Conservation (phyloP, 2,113 vertebrate genomes). For the Callithrix jacchus region DNA sequence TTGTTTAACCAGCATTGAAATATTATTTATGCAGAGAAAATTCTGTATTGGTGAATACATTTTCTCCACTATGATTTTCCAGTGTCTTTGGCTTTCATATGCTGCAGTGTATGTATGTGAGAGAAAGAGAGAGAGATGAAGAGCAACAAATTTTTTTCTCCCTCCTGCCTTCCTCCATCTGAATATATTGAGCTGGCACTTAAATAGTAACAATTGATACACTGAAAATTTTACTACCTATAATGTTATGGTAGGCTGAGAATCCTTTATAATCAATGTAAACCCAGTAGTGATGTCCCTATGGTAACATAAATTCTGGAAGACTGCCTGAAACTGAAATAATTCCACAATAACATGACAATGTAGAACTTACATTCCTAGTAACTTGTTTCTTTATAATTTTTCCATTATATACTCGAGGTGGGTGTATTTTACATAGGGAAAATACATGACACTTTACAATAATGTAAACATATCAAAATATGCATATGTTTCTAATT, state of each 20-base stretch:
- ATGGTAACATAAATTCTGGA: neutral
- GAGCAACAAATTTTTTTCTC: neutral
- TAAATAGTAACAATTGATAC: neutral
- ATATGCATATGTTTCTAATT: neutral
- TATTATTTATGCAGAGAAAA: slow-evolving; percentile 11
- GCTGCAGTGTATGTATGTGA: neutral
- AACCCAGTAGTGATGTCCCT: neutral
- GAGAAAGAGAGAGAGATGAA: neutral
- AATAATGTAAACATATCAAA: neutral
- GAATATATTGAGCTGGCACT: neutral
- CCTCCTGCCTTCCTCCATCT: neutral
- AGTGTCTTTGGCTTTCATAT: neutral
- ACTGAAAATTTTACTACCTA: neutral
- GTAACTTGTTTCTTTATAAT: neutral
- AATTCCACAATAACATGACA: neutral
- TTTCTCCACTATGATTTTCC: neutral
- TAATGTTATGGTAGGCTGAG: neutral
- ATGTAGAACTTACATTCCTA: neutral
- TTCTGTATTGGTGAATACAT: neutral
- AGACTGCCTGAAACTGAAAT: neutral
- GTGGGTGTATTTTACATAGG: neutral
- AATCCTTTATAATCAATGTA: neutral
- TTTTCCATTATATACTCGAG: neutral
- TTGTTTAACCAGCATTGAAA: neutral
- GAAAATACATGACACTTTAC: neutral